Conservation (phyloP, 1,140 invertebrate species). For the Atta colombica region DNA sequence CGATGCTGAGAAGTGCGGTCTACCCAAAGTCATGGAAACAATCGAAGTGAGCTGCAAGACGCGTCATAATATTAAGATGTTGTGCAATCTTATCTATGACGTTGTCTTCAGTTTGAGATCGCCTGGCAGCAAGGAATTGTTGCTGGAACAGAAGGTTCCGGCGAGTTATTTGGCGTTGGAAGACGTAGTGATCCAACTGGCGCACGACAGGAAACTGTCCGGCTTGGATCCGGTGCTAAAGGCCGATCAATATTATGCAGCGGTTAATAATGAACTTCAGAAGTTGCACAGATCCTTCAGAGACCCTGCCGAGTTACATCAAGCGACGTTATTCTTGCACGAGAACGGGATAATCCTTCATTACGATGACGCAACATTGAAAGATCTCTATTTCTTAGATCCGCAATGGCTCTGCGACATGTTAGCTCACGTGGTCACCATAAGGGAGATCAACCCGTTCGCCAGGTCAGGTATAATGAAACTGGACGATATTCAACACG, state of each 20-base stretch:
- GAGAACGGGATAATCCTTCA: slow-evolving; percentile 99
- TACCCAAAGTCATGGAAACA: slow-evolving; percentile 97
- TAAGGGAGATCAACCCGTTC: slow-evolving; percentile 98
- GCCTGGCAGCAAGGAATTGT: slow-evolving; percentile 95
- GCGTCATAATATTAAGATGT: slow-evolving; percentile 95
- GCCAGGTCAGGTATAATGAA: slow-evolving; percentile 97
- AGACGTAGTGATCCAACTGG: slow-evolving; percentile 94
- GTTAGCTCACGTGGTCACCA: slow-evolving; percentile 98
- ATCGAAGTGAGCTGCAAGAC: slow-evolving; percentile 97
- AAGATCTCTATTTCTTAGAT: slow-evolving; percentile 98
- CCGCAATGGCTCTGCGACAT: slow-evolving; percentile 99
- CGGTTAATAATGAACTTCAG: slow-evolving; percentile 91
- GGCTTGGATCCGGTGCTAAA: slow-evolving; percentile 95
- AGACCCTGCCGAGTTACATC: slow-evolving; percentile 96
- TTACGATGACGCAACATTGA: slow-evolving; percentile 98
- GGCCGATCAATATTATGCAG: slow-evolving; percentile 93
- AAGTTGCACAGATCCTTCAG: slow-evolving; percentile 91
- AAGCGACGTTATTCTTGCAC: slow-evolving; percentile 98
- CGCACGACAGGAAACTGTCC: slow-evolving; percentile 89
- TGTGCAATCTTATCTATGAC: slow-evolving; percentile 97
- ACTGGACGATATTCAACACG: slow-evolving; percentile 96
- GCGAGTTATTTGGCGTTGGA: slow-evolving; percentile 98
- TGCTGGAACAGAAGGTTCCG: slow-evolving; percentile 98
- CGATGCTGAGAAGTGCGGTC: slow-evolving; percentile 98
- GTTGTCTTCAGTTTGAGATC: slow-evolving; percentile 96